A percentile compares a stretch with the other conserved stretches of the same genome.
Evolutionary conservation across 2,113 vertebrate species (phyloP).

Genomic region (Phyllostomus hastatus): DNA sequence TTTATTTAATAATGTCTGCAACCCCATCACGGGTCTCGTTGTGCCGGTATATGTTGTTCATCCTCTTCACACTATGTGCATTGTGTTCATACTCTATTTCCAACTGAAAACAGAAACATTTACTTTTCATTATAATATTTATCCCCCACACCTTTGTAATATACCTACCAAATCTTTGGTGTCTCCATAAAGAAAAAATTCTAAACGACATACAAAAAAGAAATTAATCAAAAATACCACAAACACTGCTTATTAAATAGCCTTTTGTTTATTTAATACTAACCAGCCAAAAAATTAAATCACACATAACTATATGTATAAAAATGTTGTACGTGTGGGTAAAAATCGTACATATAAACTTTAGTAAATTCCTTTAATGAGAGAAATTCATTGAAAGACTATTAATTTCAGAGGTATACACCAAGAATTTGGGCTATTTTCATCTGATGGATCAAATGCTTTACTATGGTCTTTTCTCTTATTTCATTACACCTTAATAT

Average conservation of each 20-base stretch:
- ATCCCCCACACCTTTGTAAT: background rate
- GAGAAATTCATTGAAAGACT: background rate
- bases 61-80: background rate
- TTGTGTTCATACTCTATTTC: background rate
- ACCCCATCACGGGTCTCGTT: background rate
- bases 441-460: background rate
- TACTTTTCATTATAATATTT: background rate
- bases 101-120: background rate
- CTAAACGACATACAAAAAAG: background rate
- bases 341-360: background rate
- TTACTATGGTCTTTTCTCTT: background rate
- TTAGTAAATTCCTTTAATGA: background rate
- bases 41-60: background rate
- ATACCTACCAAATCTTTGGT: background rate
- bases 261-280: background rate
- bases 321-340: background rate
- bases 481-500: background rate
- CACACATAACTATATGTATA: background rate
- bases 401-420: background rate
- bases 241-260: background rate
- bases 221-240: background rate
- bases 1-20: background rate
- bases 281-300: background rate
- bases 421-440: background rate
- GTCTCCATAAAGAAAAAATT: background rate